Evolutionary conservation across 2,888 invertebrate genomes (phyloP).

Genomic region (Lepeophtheirus nordmannii): DNA sequence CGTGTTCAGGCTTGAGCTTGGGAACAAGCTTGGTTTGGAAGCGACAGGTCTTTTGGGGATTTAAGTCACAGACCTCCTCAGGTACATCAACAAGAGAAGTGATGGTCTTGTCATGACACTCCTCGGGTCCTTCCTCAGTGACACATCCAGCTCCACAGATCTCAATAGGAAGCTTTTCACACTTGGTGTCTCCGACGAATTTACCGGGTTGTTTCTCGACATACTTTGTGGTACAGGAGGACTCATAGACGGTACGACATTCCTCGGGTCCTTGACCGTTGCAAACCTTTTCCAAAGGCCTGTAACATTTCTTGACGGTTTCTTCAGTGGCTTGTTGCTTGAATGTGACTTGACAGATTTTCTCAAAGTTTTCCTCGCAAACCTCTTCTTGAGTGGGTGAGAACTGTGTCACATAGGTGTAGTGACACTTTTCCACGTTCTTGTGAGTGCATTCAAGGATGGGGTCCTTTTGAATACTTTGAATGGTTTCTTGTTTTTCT

Average conservation of each 20-base stretch:
- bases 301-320: constrained; percentile 18
- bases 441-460: constrained; percentile 23
- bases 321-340: constrained; percentile 20
- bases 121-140: constrained; percentile 19
- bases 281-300: constrained; percentile 20
- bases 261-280: constrained; percentile 22
- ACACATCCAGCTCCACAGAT: constrained; percentile 20
- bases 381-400: constrained; percentile 16
- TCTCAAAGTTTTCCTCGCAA: constrained; percentile 21
- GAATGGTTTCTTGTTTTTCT: constrained; percentile 19
- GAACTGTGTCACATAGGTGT: constrained; percentile 18
- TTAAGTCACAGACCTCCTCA: constrained; percentile 21
- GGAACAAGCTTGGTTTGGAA: constrained; percentile 17
- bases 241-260: constrained; percentile 22
- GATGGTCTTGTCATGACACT: constrained; percentile 22
- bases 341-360: constrained; percentile 22
- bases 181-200: constrained; percentile 22
- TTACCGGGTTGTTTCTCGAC: constrained; percentile 12
- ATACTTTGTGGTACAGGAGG: constrained; percentile 23
- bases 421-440: constrained; percentile 22
- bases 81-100: constrained; percentile 19
- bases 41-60: constrained; percentile 22
- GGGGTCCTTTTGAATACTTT: constrained; percentile 22
- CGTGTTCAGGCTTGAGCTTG: constrained; percentile 15
- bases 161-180: constrained; percentile 22